Conservation (phyloP, 2,797 vertebrate species). For the Syngnathus rostellatus region DNA sequence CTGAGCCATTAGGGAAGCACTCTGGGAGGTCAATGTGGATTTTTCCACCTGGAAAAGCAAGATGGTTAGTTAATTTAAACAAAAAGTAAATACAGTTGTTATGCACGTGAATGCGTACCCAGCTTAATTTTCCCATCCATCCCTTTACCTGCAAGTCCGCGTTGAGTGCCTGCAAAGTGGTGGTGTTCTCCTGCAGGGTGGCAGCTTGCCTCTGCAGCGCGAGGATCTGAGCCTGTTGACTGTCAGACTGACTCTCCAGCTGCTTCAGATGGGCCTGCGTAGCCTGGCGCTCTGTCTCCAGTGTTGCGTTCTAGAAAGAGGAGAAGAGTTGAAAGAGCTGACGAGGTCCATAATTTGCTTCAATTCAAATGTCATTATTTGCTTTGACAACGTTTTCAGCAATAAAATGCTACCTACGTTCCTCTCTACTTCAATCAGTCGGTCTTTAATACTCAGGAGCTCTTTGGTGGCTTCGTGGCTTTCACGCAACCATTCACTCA, state of each 20-base stretch:
- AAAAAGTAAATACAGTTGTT: not conserved
- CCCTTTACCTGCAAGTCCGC: conserved; percentile 83
- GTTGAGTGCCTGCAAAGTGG: conserved; percentile 82
- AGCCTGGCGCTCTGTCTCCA: conserved; percentile 87
- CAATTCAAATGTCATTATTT: too few relatives aligned
- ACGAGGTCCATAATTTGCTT: not conserved
- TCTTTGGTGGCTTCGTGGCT: conserved; percentile 86
- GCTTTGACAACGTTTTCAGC: not conserved
- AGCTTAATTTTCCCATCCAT: not conserved
- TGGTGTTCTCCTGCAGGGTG: conserved; percentile 85
- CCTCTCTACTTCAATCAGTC: conserved; percentile 87
- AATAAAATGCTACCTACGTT: conserved; percentile 68
- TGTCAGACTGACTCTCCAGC: conserved; percentile 75
- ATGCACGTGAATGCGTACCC: not conserved
- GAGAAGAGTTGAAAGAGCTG: not conserved
- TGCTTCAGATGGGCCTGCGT: conserved; percentile 82
- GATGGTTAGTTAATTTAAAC: not conserved
- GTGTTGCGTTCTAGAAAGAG: conserved; percentile 78
- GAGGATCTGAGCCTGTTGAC: conserved; percentile 84
- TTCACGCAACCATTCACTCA: conserved; percentile 80
- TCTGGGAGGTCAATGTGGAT: conserved; percentile 84
- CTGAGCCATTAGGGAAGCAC: conserved; percentile 87
- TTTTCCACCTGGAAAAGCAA: conserved; percentile 79
- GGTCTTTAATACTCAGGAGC: conserved; percentile 84
- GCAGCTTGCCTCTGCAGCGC: conserved; percentile 84